Percentiles rank a stretch among this genome's conserved stretches.
phyloP scores from a whole-genome alignment of 2,888 invertebrate species.

The Spisula solida region DNA sequence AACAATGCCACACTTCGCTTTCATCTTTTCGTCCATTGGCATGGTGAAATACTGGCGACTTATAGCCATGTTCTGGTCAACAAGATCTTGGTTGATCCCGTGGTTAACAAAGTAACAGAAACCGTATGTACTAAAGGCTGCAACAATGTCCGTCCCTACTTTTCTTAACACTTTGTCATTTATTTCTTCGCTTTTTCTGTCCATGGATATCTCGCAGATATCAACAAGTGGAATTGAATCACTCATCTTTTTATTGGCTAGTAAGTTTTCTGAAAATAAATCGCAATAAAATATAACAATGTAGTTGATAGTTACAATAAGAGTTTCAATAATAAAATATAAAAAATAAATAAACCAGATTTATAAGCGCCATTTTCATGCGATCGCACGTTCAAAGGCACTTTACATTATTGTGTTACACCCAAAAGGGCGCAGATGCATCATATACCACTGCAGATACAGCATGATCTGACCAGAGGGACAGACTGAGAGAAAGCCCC shows the following conservation, averaged over 20 bases:
- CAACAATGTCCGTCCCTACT: slow-evolving; percentile 52
- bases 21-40: background rate
- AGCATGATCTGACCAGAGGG: too few species aligned
- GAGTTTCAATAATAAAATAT: background rate
- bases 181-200: background rate
- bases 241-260: slow-evolving; percentile 20
- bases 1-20: background rate
- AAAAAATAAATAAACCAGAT: too few species aligned
- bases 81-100: slow-evolving; percentile 51
- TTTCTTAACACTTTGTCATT: background rate
- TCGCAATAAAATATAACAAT: background rate
- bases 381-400: too few species aligned
- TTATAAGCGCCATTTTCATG: too few species aligned
- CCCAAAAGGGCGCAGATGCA: too few species aligned
- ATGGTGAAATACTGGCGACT: background rate
- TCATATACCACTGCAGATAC: too few species aligned
- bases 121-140: slow-evolving; percentile 61
- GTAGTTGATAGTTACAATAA: background rate
- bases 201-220: background rate
- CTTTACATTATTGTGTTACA: too few species aligned
- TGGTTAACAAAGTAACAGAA: slow-evolving; percentile 74
- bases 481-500: too few species aligned
- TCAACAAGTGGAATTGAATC: slow-evolving; percentile 9
- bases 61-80: slow-evolving; percentile 5
- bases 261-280: slow-evolving; percentile 69